Evolutionary conservation across 2,888 invertebrate genomes (phyloP), one percentile per base, ranked within the genome.

Genomic region (Linnaemya vulpina): DNA sequence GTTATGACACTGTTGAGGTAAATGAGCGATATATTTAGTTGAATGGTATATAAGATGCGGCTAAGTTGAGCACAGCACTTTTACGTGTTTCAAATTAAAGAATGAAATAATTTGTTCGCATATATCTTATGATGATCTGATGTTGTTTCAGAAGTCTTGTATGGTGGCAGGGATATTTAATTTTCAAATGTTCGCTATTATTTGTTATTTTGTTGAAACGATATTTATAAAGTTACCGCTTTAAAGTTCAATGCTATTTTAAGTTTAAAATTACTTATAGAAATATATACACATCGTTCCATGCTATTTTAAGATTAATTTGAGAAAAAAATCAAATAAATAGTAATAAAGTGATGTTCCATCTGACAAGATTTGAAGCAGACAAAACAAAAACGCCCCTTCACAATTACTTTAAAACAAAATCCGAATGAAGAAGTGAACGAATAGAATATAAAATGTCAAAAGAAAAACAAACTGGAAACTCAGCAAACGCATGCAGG

Each of bases 331-430:
- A 35, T 43, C n/a, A 13, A 38, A 43, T 60, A 53, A 17, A 35
- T 9, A 38, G 43, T 75, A 70, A 67, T 46, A 73, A 71, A 51
- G 38, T 71, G 60, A 71, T 80, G 20, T 73, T 76, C 30, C 55
- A 84, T 62, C 38, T 55, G 76, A 73, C 40, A 62, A 9, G 35
- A 76, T 10, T 49, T 40, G 9, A 49, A 35, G 2, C 5, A 43
- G n/a, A n/a, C 17, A 25, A 46, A 30, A 46, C 30, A 20, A 73
- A 78, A 71, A 78, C 84, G 63, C 70, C 84, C 81, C 70, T 77
- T 62, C 20, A 17, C 70, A 65, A 51, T 51, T 70, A 46, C n/a
- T 35, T 51, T 13, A 51, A 30, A 67, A 67, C 4, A 35, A 77
- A 30, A 51, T 55, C 9, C 30, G n/a, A 75, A 62, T 43, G 25